Evolutionary conservation across 2,113 vertebrate species (phyloP).

Genomic region (Nothocercus nigrocapillus): DNA sequence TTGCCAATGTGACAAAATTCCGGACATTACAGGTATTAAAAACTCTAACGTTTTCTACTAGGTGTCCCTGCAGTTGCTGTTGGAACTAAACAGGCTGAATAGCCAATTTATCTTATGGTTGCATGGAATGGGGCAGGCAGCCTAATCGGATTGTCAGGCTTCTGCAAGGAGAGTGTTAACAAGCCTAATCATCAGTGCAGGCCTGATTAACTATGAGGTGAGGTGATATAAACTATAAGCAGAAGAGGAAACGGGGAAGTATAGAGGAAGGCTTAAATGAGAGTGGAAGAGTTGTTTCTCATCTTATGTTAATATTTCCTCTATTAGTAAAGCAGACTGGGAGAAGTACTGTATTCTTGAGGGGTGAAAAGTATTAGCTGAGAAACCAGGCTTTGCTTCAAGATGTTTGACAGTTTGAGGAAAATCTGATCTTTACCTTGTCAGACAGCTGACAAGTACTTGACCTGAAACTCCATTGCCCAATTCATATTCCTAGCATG

Average conservation of each 20-base stretch:
- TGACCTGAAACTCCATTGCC: slow-evolving; percentile 22
- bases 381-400: background rate
- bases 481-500: background rate
- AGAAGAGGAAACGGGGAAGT: background rate
- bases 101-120: background rate
- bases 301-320: background rate
- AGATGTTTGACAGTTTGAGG: background rate
- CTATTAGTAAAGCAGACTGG: background rate
- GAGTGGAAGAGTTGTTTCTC: background rate
- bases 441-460: slow-evolving; percentile 2
- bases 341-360: background rate
- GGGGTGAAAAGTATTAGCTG: background rate
- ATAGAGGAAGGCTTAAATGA: background rate
- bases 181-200: slow-evolving; percentile 32
- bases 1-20: background rate
- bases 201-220: background rate
- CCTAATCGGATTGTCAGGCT: background rate
- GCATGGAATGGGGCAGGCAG: background rate
- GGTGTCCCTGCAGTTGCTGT: background rate
- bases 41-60: background rate
- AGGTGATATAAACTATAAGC: background rate
- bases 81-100: background rate
- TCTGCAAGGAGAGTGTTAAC: slow-evolving; percentile 14
- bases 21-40: background rate
- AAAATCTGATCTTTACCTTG: slow-evolving; percentile 24